These are phyloP conservation scores for Neoscelio sp. DNA, from an alignment of 2,888 invertebrate genomes.

Conservation along the genomic window DNA sequence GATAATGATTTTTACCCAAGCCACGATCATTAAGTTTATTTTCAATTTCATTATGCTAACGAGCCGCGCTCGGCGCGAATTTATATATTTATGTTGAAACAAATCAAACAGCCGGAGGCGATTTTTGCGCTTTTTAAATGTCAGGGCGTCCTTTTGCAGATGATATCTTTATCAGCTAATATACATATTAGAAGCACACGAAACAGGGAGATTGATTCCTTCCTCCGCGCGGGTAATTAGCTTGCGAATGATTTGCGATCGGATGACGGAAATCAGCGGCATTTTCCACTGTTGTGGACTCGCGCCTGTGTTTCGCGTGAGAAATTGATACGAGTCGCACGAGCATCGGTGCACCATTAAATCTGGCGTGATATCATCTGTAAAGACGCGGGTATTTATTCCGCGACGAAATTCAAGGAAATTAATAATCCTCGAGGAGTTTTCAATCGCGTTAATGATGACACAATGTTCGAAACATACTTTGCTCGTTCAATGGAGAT, in stretches of 20 bases:
- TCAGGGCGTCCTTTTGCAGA: conserved; percentile 1
- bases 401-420: conserved; percentile 27
- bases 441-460: conserved; percentile 1
- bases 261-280: conserved; percentile 36
- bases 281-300: conserved; percentile 52
- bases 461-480: neutral
- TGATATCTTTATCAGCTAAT: conserved; percentile 29
- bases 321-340: conserved; percentile 29
- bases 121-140: conserved; percentile 34
- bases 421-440: conserved; percentile 19
- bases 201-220: conserved; percentile 7
- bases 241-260: conserved; percentile 13
- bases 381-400: conserved; percentile 1
- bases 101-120: conserved; percentile 1
- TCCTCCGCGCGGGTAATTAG: conserved; percentile 22
- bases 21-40: conserved; percentile 17
- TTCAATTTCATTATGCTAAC: conserved; percentile 35
- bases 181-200: conserved; percentile 3
- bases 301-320: conserved; percentile 22
- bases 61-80: neutral
- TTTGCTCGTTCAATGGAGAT: neutral
- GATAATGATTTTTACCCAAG: conserved; percentile 1
- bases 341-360: conserved; percentile 29
- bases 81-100: neutral
- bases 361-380: conserved; percentile 31